Conservation (phyloP, 2,888 invertebrate species). For the Lumbricus terrestris region DNA sequence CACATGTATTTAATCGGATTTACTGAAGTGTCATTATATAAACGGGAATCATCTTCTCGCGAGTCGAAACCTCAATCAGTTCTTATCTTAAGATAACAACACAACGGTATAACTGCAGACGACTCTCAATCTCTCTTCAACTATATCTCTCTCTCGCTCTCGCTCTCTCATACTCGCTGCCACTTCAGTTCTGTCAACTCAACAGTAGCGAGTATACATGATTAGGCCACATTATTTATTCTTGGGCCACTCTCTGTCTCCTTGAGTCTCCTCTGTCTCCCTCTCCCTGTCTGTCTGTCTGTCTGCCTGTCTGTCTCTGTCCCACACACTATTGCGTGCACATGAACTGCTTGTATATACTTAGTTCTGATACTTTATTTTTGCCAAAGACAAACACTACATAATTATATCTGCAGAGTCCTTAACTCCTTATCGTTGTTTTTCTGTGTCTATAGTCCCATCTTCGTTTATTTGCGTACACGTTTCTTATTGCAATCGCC, state of each 20-base stretch:
- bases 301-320: too few species aligned
- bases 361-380: neutral
- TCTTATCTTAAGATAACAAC: neutral
- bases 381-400: neutral
- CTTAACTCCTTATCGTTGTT: neutral
- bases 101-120: neutral
- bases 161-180: neutral
- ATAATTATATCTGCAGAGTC: neutral
- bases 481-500: neutral
- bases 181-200: neutral
- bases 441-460: neutral
- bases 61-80: neutral
- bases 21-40: neutral
- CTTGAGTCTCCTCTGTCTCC: too few species aligned
- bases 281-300: too few species aligned
- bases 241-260: too few species aligned
- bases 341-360: neutral
- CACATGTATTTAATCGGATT: neutral
- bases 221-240: neutral
- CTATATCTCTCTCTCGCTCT: neutral
- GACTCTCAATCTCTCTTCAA: neutral
- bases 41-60: neutral
- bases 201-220: neutral
- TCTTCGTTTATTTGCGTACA: neutral
- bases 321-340: neutral